phyloP scores from a whole-genome alignment of 2,797 vertebrate species.

The Mormyrus proboscirostris region DNA sequence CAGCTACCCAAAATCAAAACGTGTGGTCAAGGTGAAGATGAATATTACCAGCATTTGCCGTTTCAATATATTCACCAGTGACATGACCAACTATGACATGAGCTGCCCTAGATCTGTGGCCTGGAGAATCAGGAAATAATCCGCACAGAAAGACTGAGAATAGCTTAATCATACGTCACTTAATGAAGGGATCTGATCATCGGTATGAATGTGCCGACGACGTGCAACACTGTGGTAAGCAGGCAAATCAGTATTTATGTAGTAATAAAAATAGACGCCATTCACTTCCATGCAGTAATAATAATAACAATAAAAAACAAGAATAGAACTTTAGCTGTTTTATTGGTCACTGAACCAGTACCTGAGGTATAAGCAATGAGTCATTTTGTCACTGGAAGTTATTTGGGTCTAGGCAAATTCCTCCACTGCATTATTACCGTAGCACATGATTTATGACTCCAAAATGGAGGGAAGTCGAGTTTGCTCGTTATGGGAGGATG shows the following conservation, averaged over 20 bases:
- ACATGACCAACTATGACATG: slow-evolving; percentile 26
- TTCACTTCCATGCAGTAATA: neutral
- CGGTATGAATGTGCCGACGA: neutral
- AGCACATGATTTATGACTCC: slow-evolving; percentile 38
- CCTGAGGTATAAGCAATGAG: slow-evolving; percentile 28
- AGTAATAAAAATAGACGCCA: neutral
- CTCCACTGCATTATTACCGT: slow-evolving; percentile 24
- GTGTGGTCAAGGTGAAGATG: slow-evolving; percentile 35
- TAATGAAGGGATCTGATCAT: neutral
- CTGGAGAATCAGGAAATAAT: slow-evolving; percentile 34
- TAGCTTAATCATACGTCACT: neutral
- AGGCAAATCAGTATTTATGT: slow-evolving; percentile 7
- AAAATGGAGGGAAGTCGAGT: slow-evolving; percentile 35
- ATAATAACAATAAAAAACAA: slow-evolving; percentile 1
- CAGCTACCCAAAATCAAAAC: slow-evolving; percentile 33
- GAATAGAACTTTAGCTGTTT: slow-evolving; percentile 18
- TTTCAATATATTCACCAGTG: slow-evolving; percentile 27
- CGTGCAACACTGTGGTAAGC: neutral
- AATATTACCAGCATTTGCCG: slow-evolving; percentile 38
- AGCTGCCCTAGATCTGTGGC: slow-evolving; percentile 18
- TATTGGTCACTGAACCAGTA: neutral
- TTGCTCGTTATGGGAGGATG: slow-evolving; percentile 36
- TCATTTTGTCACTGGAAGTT: slow-evolving; percentile 30
- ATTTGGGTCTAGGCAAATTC: slow-evolving; percentile 36
- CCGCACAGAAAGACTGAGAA: slow-evolving; percentile 23